phyloP scores from a whole-genome alignment of 2,113 vertebrate species.

The Polypterus bichir region DNA sequence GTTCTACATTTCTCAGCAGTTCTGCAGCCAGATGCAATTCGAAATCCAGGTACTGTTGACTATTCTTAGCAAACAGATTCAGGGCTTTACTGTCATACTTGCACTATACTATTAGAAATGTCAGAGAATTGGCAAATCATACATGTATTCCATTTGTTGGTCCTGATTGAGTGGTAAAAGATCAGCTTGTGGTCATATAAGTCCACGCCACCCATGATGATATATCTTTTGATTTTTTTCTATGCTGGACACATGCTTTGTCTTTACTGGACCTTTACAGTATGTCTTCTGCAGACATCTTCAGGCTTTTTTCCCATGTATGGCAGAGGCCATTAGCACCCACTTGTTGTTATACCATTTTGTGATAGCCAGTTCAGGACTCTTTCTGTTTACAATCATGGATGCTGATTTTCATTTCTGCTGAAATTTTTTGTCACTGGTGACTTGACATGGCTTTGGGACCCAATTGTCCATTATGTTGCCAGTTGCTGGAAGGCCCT shows the following conservation, averaged over 20 bases:
- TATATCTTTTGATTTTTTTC: constrained; percentile 10
- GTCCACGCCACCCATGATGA: constrained; percentile 16
- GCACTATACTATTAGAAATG: constrained; percentile 21
- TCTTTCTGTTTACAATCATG: constrained; percentile 8
- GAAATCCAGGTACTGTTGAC: constrained; percentile 20
- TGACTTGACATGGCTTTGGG: constrained; percentile 6
- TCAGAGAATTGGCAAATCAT: constrained; percentile 18
- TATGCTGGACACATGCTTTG: constrained; percentile 7
- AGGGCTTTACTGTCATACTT: constrained; percentile 17
- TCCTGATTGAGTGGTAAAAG: constrained; percentile 9
- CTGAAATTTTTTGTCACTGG: constrained; percentile 5
- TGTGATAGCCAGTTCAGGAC: constrained; percentile 15
- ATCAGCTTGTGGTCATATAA: constrained; percentile 13
- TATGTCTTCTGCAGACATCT: constrained; percentile 12
- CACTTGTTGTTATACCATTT: constrained; percentile 18
- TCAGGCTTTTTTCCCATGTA: constrained; percentile 15
- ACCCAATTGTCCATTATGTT: constrained; percentile 17
- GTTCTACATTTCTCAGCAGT: constrained; percentile 11
- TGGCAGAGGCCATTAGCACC: constrained; percentile 13
- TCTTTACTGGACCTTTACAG: constrained; percentile 11
- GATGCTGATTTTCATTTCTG: constrained; percentile 11
- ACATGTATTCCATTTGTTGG: constrained; percentile 14
- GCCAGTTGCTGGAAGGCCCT: constrained; percentile 15
- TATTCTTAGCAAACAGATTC: constrained; percentile 9
- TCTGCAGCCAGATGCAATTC: constrained; percentile 21